phyloP scores from a whole-genome alignment of 2,113 vertebrate species.

The Aldabrachelys gigantea region DNA sequence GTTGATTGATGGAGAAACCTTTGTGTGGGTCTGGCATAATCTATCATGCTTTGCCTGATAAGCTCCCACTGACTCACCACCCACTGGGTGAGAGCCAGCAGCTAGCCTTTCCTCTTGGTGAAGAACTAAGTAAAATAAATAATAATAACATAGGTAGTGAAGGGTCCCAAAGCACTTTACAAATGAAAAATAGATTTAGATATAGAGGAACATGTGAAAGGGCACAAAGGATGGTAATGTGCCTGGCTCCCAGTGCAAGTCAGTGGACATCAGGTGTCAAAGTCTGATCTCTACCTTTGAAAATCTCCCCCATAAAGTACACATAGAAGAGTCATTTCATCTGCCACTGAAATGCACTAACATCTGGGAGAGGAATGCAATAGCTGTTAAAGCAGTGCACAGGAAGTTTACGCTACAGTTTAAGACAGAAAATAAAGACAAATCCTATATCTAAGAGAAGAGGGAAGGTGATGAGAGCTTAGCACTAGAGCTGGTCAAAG shows the following conservation, averaged over 20 bases:
- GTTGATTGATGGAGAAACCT: neutral
- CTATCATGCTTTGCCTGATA: neutral
- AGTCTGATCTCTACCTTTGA: neutral
- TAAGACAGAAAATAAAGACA: neutral
- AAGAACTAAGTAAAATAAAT: neutral
- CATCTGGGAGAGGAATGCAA: neutral
- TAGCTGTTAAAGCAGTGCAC: neutral
- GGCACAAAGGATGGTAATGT: neutral
- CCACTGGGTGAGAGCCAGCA: neutral
- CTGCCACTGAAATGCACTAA: neutral
- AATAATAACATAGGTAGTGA: neutral
- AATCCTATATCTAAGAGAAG: neutral
- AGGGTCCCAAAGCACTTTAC: neutral
- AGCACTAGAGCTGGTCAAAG: neutral
- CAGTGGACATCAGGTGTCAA: neutral
- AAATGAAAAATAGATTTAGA: neutral
- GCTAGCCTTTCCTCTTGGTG: neutral
- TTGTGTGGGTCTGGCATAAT: neutral
- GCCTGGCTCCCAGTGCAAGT: neutral
- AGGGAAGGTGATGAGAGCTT: neutral
- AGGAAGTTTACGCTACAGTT: neutral
- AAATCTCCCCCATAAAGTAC: neutral
- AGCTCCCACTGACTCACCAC: neutral
- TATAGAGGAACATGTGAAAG: neutral
- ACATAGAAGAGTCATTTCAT: neutral